Conservation (phyloP, 2,113 vertebrate genomes). For the Cromileptes altivelis region DNA sequence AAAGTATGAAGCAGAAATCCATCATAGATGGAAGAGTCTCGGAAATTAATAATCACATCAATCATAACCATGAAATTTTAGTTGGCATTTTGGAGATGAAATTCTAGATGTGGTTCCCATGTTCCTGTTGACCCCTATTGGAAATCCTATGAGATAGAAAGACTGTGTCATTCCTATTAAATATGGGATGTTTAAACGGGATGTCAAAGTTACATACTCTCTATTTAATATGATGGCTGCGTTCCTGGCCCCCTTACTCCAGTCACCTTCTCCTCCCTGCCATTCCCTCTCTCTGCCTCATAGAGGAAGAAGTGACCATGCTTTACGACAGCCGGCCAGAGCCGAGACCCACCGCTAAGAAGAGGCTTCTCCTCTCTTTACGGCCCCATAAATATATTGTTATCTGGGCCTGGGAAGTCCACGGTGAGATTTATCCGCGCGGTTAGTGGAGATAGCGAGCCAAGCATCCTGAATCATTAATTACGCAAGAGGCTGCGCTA, state of each 20-base stretch:
- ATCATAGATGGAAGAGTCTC: background rate
- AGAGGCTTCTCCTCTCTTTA: slow-evolving; percentile 75
- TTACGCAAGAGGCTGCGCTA: slow-evolving; percentile 73
- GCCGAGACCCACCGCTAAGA: slow-evolving; percentile 71
- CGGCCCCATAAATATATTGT: slow-evolving; percentile 86
- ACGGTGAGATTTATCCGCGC: slow-evolving; percentile 82
- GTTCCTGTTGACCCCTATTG: slow-evolving; percentile 25
- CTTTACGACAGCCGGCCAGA: slow-evolving; percentile 71
- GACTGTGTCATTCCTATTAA: slow-evolving; percentile 45
- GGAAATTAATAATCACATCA: slow-evolving; percentile 4
- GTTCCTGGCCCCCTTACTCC: slow-evolving; percentile 42
- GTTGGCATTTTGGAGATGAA: slow-evolving; percentile 11
- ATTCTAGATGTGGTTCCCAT: background rate
- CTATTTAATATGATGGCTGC: slow-evolving; percentile 68
- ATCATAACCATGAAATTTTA: background rate
- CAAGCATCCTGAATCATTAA: slow-evolving; percentile 85
- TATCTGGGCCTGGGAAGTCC: slow-evolving; percentile 79
- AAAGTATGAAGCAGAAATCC: slow-evolving; percentile 1
- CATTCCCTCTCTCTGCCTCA: slow-evolving; percentile 22
- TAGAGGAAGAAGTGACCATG: slow-evolving; percentile 37
- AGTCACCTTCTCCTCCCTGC: slow-evolving; percentile 45
- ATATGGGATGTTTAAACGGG: slow-evolving; percentile 47
- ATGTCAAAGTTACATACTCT: slow-evolving; percentile 61
- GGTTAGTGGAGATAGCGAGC: slow-evolving; percentile 79
- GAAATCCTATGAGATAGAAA: background rate